Evolutionary conservation across 2,113 vertebrate genomes (phyloP).

Genomic region (Gobius niger): DNA sequence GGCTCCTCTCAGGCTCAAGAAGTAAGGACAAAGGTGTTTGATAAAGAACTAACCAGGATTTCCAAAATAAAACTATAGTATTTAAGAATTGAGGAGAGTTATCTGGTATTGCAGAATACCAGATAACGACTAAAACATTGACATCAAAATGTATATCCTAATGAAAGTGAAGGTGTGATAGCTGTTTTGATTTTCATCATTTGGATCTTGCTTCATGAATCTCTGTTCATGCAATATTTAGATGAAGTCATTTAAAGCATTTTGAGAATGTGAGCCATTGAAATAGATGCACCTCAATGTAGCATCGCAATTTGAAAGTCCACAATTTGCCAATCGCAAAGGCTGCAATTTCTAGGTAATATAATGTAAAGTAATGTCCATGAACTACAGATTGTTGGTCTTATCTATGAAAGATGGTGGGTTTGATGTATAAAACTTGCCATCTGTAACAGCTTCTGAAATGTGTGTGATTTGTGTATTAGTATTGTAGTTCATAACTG

Average conservation of each 20-base stretch:
- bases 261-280: not conserved
- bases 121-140: not conserved
- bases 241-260: not conserved
- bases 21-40: not conserved
- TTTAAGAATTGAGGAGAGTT: conserved; percentile 22
- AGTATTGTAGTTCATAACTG: too few species aligned
- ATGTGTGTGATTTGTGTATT: too few species aligned
- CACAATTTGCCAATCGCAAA: too few species aligned
- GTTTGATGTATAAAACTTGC: too few species aligned
- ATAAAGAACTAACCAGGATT: conserved; percentile 26
- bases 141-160: too few species aligned
- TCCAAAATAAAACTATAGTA: conserved; percentile 27
- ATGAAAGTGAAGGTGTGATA: not conserved
- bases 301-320: too few species aligned
- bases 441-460: too few species aligned
- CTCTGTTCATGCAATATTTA: not conserved
- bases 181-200: not conserved
- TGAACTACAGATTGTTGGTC: too few species aligned
- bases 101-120: conserved; percentile 11
- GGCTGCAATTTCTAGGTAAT: too few species aligned
- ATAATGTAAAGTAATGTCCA: too few species aligned
- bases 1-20: not conserved
- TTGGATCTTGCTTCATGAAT: not conserved
- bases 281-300: not conserved
- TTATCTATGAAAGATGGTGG: too few species aligned